Conservation (phyloP, 2,888 invertebrate genomes). For the Ptychoptera contaminata region DNA sequence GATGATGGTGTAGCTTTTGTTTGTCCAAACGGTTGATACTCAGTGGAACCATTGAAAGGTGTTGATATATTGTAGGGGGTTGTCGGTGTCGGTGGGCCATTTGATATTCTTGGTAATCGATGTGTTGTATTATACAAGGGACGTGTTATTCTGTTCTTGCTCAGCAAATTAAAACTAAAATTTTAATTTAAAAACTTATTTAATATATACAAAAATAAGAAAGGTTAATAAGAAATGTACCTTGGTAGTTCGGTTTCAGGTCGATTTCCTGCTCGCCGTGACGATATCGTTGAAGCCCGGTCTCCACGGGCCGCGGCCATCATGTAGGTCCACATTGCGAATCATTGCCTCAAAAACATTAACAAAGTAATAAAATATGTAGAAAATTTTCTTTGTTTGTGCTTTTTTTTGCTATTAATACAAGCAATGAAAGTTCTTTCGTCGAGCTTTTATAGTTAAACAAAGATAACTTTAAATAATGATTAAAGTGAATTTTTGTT, state of each 20-base stretch:
- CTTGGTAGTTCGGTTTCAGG: constrained; percentile 30
- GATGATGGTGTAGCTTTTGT: too few species aligned
- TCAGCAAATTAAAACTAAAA: too few species aligned
- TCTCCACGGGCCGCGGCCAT: constrained; percentile 54
- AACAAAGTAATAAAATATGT: not conserved
- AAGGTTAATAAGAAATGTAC: too few species aligned
- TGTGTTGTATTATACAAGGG: constrained; percentile 1
- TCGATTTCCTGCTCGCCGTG: constrained; percentile 21
- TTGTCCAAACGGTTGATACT: not conserved
- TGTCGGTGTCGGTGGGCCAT: not conserved
- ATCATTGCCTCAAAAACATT: constrained; percentile 18
- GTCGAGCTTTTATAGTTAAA: too few species aligned
- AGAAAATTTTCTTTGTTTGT: too few species aligned
- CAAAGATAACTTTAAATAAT: too few species aligned
- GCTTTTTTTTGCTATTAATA: too few species aligned
- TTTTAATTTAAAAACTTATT: not conserved
- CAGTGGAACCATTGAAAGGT: not conserved
- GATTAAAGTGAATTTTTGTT: too few species aligned
- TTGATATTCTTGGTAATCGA: constrained; percentile 2
- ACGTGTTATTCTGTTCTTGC: not conserved
- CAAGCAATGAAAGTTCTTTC: too few species aligned
- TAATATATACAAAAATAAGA: not conserved
- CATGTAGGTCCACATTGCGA: constrained; percentile 57
- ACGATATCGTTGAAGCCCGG: constrained; percentile 33
- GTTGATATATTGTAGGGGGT: constrained; percentile 1